Base-by-base conservation (phyloP, 1,140 invertebrate genomes). In the Tyrophagus putrescentiae region DNA sequence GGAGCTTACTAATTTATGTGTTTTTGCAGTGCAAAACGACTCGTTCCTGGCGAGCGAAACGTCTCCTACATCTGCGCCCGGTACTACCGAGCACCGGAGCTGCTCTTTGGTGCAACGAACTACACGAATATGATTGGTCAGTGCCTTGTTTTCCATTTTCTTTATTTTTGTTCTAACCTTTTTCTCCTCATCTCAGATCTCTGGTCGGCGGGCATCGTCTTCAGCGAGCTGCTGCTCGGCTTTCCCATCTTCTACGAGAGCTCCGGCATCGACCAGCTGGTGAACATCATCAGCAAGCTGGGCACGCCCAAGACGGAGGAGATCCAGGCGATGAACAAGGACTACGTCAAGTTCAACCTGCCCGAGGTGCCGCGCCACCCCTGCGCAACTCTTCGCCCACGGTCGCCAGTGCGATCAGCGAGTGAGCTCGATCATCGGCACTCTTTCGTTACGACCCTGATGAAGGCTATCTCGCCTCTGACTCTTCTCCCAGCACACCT, bases 301-400 rank as follows among this genome's bases (percentile, higher is more conserved):
- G 96, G 96, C 56, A 99, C 96, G 64, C 96, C 96, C 18, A 96
- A 92, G 64, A 82, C 91, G 68, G 94, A 98, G 76, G 93, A 99
- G 77, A 98, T 99, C 68, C 81, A 90, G 70, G 93, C 98, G 76
- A 99, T 99, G 95, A 99, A 99, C 80, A 93, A 92, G 44, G 98
- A 98, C 74, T 99, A 99, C 72, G 97, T 93, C 66, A 94, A 98
- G 79, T 99, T 98, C 75, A 97, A 97, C 77, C 99, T 99, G 75
- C 96, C 96, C 68, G 93, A 97, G 75, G 98, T 99, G 74, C 98
- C 96, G 76, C 92, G 79, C 94, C 95, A 56, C 98, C 94, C 94
- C 85, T 89, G 60, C 75, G 95, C 89, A 92, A 98, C 68, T 99
- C 98, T 77, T 83, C 93, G 72, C 84, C 88, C 66, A 83, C 92